Evolutionary conservation across 2,113 vertebrate genomes (phyloP).

Genomic region (Brienomyrus longianalis): DNA sequence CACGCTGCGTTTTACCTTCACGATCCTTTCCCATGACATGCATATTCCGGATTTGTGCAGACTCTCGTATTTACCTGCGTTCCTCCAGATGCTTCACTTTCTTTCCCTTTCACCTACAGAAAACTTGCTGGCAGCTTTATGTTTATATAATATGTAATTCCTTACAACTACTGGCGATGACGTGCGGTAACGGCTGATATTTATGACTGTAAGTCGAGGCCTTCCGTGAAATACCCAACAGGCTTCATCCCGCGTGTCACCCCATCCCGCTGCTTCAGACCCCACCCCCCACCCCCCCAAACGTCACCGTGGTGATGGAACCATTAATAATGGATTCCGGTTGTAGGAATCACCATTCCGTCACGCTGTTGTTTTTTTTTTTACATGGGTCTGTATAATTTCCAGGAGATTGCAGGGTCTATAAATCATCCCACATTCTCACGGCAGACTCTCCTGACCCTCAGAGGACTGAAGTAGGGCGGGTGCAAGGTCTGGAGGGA

Average conservation of each 20-base stretch:
- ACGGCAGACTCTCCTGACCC: slow-evolving; percentile 53
- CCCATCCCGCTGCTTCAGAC: neutral
- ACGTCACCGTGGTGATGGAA: slow-evolving; percentile 35
- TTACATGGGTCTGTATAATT: slow-evolving; percentile 48
- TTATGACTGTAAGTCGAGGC: neutral
- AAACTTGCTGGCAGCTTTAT: neutral
- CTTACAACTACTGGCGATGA: neutral
- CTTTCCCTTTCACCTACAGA: neutral
- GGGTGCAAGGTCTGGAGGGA: slow-evolving; percentile 1
- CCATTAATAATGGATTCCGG: slow-evolving; percentile 56
- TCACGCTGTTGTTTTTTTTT: slow-evolving; percentile 45
- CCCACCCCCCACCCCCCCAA: too few species aligned
- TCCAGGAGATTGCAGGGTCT: slow-evolving; percentile 51
- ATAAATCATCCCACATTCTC: slow-evolving; percentile 63
- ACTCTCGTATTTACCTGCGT: neutral
- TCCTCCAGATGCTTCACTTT: neutral
- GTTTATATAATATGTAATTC: neutral
- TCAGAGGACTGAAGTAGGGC: slow-evolving; percentile 37
- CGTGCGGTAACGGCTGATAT: neutral
- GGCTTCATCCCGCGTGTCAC: neutral
- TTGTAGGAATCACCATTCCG: slow-evolving; percentile 45
- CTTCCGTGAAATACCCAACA: neutral
- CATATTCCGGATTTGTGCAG: neutral
- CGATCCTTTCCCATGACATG: neutral
- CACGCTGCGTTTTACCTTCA: neutral